These are phyloP conservation scores for Chaetoderma sp. DNA, from an alignment of 2,888 invertebrate species.

Conservation along the genomic window DNA sequence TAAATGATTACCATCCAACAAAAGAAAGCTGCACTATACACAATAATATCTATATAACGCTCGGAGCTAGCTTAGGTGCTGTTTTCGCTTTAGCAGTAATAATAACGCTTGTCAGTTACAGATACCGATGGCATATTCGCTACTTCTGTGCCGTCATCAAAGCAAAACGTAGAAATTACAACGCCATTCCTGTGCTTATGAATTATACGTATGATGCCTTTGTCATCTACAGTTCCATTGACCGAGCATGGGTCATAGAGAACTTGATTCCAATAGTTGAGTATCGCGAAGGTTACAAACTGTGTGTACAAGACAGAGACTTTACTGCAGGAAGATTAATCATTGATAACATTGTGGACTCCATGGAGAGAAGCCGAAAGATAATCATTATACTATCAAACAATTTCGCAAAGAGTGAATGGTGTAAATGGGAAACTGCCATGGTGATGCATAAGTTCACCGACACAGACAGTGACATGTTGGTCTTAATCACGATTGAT, in stretches of 20 bases:
- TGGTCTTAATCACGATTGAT: constrained; percentile 77
- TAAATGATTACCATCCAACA: constrained; percentile 2
- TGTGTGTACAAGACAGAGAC: constrained; percentile 75
- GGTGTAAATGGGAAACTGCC: constrained; percentile 82
- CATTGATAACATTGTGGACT: constrained; percentile 79
- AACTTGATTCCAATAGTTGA: not conserved
- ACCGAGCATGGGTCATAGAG: not conserved
- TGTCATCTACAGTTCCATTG: not conserved
- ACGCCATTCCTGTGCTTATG: constrained; percentile 73
- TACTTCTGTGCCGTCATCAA: constrained; percentile 71
- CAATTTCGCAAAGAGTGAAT: constrained; percentile 77
- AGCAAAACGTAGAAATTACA: constrained; percentile 74
- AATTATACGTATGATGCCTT: constrained; percentile 67
- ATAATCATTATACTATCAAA: constrained; percentile 77
- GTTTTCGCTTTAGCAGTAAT: constrained; percentile 28
- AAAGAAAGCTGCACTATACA: constrained; percentile 1
- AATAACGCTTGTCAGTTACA: constrained; percentile 61
- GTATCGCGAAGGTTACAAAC: not conserved
- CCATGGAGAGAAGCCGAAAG: constrained; percentile 78
- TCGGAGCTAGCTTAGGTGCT: not conserved
- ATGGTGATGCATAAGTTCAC: constrained; percentile 75
- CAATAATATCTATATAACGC: constrained; percentile 4
- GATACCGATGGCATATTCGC: constrained; percentile 74
- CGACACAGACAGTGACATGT: constrained; percentile 73
- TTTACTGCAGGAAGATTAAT: constrained; percentile 80